Evolutionary conservation across 1,140 invertebrate genomes (phyloP).

Genomic region (Lucilia cuprina): DNA sequence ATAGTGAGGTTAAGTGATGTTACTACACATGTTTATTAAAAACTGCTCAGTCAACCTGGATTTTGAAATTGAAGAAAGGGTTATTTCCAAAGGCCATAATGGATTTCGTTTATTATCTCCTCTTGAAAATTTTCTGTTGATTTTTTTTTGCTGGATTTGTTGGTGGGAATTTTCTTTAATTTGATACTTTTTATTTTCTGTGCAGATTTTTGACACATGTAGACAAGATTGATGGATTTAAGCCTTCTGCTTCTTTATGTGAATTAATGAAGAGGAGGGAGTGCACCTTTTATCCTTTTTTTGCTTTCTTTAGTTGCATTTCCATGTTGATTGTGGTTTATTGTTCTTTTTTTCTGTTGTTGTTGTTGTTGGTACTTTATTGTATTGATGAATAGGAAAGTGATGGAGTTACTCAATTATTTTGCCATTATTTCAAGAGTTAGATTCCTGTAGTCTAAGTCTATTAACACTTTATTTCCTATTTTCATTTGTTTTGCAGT

Average conservation of each 20-base stretch:
- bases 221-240: slow-evolving; percentile 25
- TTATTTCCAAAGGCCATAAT: background rate
- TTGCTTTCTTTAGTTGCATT: background rate
- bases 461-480: slow-evolving; percentile 18
- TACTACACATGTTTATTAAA: background rate
- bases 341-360: background rate
- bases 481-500: background rate
- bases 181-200: slow-evolving; percentile 20
- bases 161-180: slow-evolving; percentile 26
- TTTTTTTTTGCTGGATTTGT: background rate
- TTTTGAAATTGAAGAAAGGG: background rate
- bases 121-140: background rate
- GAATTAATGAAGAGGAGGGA: slow-evolving; percentile 1
- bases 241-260: background rate
- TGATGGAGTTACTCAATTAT: slow-evolving; percentile 29
- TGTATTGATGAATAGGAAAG: background rate
- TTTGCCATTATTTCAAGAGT: slow-evolving; percentile 16
- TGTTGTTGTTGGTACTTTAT: background rate
- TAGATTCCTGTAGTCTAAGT: background rate
- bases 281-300: slow-evolving; percentile 15
- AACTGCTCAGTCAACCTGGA: background rate
- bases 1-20: background rate
- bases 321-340: background rate
- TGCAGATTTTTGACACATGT: slow-evolving; percentile 29
- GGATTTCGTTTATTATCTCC: background rate